phyloP scores from a whole-genome alignment of 2,113 vertebrate genomes.

The Rhea pennata region DNA sequence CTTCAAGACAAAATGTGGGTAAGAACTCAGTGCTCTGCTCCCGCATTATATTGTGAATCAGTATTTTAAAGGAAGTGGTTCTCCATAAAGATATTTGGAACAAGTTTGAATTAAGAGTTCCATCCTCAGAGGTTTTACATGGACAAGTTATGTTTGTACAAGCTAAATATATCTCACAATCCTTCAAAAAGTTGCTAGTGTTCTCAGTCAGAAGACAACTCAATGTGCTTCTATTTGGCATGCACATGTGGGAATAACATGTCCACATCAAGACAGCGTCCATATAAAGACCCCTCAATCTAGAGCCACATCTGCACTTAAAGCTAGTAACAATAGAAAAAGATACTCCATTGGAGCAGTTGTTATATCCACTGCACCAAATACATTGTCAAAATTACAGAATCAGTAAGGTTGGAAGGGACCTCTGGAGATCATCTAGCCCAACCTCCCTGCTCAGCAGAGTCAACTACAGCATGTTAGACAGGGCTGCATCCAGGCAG shows the following conservation, averaged over 20 bases:
- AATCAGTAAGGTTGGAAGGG: too few relatives aligned
- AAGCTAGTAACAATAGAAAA: background rate
- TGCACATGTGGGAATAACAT: background rate
- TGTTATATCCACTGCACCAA: background rate
- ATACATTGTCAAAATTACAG: background rate
- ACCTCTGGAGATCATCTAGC: too few relatives aligned
- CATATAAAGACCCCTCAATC: background rate
- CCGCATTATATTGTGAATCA: background rate
- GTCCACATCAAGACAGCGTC: background rate
- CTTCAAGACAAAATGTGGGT: background rate
- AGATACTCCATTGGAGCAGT: background rate
- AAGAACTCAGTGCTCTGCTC: background rate
- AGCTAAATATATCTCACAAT: background rate
- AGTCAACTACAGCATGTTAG: too few relatives aligned
- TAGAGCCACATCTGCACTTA: background rate
- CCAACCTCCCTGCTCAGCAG: too few relatives aligned
- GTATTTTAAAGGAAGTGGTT: background rate
- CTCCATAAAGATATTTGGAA: background rate
- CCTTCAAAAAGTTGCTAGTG: background rate
- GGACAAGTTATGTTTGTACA: fast-evolving
- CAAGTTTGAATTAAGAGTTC: background rate
- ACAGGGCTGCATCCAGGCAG: too few relatives aligned
- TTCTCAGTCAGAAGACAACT: background rate
- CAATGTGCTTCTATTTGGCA: background rate
- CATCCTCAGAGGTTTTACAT: background rate